Percentiles rank a stretch among this genome's conserved stretches.
Evolutionary conservation across 2,888 invertebrate species (phyloP).

Genomic region (Parthenolecanium corni): DNA sequence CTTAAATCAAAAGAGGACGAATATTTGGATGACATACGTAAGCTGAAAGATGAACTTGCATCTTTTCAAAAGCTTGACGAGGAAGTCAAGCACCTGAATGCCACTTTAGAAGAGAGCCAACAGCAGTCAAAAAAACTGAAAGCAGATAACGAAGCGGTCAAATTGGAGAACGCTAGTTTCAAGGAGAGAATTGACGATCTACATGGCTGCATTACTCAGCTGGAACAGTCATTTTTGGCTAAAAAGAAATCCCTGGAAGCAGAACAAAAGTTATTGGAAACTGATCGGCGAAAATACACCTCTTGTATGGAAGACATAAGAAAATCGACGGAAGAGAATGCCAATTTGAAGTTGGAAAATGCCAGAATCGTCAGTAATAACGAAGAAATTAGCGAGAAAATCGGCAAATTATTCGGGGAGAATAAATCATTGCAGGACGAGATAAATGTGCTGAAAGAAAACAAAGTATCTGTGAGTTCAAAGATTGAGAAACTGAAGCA

Average conservation of each 20-base stretch:
- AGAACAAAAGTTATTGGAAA: conserved; percentile 15
- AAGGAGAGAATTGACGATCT: conserved; percentile 29
- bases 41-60: background rate
- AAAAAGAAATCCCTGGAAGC: conserved; percentile 12
- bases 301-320: background rate
- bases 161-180: background rate
- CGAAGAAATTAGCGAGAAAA: background rate
- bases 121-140: conserved; percentile 4
- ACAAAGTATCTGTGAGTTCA: background rate
- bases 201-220: conserved; percentile 11
- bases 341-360: background rate
- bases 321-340: background rate
- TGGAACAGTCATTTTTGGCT: background rate
- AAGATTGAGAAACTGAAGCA: conserved; percentile 3
- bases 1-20: conserved; percentile 20
- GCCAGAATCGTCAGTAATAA: background rate
- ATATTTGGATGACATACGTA: conserved; percentile 6
- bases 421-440: conserved; percentile 5
- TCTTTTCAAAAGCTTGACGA: background rate
- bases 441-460: conserved; percentile 31
- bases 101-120: background rate
- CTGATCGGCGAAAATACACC: no score
- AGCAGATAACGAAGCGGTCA: background rate
- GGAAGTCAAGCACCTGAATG: conserved; percentile 4
- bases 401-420: background rate